phyloP scores from a whole-genome alignment of 2,888 invertebrate species.

The Drosophila yooni region DNA sequence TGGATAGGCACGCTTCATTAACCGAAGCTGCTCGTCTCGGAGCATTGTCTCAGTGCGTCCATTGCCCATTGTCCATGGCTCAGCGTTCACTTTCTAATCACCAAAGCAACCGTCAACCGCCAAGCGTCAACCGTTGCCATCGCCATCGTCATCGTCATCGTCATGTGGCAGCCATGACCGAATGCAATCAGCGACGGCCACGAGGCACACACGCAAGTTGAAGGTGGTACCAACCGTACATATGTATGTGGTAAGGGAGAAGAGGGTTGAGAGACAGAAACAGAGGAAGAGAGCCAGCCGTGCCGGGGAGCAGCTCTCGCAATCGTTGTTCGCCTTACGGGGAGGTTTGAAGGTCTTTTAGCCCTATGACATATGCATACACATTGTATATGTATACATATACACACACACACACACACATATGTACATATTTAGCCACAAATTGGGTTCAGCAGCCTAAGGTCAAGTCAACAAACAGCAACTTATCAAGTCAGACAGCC shows the following conservation, averaged over 20 bases:
- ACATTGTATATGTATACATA: not conserved
- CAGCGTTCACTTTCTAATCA: slow-evolving; percentile 77
- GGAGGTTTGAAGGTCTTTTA: slow-evolving; percentile 66
- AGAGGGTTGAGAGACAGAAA: not conserved
- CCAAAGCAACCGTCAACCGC: slow-evolving; percentile 31
- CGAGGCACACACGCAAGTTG: slow-evolving; percentile 68
- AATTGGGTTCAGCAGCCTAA: slow-evolving; percentile 75
- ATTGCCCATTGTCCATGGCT: slow-evolving; percentile 10
- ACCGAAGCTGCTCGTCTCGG: slow-evolving; percentile 43
- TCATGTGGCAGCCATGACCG: slow-evolving; percentile 68
- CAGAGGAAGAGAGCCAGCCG: not conserved
- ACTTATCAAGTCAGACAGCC: slow-evolving; percentile 42
- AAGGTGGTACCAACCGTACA: slow-evolving; percentile 48
- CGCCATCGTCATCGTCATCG: slow-evolving; percentile 1
- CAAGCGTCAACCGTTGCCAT: slow-evolving; percentile 10
- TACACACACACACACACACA: not conserved
- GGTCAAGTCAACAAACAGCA: slow-evolving; percentile 64
- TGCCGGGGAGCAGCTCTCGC: slow-evolving; percentile 50
- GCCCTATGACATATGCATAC: slow-evolving; percentile 36
- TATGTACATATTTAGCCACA: slow-evolving; percentile 47
- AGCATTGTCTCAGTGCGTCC: slow-evolving; percentile 50
- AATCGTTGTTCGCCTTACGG: slow-evolving; percentile 62
- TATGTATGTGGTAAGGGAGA: slow-evolving; percentile 19
- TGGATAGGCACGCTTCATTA: slow-evolving; percentile 56
- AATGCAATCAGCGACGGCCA: slow-evolving; percentile 68